A percentile compares a stretch with the other conserved stretches of the same genome.
Conservation (phyloP, 2,113 vertebrate species). For the Bolborhynchus lineola region DNA sequence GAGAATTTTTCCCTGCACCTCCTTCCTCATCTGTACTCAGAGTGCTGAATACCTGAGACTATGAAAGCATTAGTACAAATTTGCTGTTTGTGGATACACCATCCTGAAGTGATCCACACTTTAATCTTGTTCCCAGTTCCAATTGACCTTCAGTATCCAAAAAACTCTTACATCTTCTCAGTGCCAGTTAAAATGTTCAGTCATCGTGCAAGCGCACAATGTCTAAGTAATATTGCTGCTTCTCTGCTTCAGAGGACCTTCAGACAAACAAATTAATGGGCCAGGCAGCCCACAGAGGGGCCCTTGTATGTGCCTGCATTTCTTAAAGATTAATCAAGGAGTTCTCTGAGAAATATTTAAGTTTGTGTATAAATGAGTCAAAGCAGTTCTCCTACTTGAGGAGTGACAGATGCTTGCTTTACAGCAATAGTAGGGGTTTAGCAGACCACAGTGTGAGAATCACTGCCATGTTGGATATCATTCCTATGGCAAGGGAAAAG, state of each 20-base stretch:
- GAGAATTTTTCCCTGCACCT: not conserved
- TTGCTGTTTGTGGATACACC: not conserved
- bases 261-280: not conserved
- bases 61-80: not conserved
- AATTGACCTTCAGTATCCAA: not conserved
- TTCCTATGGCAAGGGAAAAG: not conserved
- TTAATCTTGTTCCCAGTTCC: not conserved
- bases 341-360: not conserved
- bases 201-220: not conserved
- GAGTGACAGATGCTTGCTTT: not conserved
- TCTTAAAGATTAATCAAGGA: not conserved
- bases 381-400: not conserved
- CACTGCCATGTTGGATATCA: not conserved
- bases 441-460: not conserved
- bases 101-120: not conserved
- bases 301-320: fast-evolving
- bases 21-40: not conserved
- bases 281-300: not conserved
- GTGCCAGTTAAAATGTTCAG: not conserved
- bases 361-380: not conserved
- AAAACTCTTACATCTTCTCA: not conserved
- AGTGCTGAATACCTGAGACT: not conserved
- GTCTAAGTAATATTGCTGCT: not conserved
- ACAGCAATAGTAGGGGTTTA: not conserved
- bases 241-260: not conserved